Conservation (phyloP, 2,113 vertebrate species). For the Choloepus hoffmanni region DNA sequence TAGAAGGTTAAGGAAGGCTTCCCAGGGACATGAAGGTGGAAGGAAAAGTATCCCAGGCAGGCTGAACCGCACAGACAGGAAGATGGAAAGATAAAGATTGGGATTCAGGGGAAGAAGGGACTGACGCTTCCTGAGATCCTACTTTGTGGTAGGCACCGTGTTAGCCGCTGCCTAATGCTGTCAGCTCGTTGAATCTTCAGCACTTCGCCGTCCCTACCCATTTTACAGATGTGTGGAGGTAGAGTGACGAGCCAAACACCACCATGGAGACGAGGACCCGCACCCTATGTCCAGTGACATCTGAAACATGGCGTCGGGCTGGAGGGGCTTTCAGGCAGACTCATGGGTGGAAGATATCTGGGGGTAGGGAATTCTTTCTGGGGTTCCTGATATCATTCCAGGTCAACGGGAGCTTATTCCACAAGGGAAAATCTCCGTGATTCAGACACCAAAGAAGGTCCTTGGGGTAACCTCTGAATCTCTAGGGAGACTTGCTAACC, state of each 20-base stretch:
- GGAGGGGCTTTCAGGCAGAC: not conserved
- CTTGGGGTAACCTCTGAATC: not conserved
- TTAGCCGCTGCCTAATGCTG: not conserved
- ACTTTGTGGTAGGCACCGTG: not conserved
- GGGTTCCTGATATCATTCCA: not conserved
- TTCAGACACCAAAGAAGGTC: not conserved
- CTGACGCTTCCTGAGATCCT: not conserved
- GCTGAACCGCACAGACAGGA: not conserved
- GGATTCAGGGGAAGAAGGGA: not conserved
- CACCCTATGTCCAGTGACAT: not conserved
- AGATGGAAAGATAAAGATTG: not conserved
- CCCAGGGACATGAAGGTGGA: not conserved
- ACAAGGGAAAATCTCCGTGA: not conserved
- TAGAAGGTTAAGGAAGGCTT: not conserved
- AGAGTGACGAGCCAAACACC: not conserved
- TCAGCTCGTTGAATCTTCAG: not conserved
- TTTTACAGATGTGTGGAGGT: not conserved
- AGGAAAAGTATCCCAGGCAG: not conserved
- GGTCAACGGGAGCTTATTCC: not conserved
- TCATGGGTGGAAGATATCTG: not conserved
- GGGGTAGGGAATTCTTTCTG: not conserved
- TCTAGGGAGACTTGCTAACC: not conserved
- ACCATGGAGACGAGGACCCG: not conserved
- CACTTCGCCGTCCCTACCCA: not conserved
- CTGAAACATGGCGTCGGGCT: not conserved